Base-by-base conservation (phyloP, 92 coral and sea anemone genomes). In the Paragorgia papillata region DNA sequence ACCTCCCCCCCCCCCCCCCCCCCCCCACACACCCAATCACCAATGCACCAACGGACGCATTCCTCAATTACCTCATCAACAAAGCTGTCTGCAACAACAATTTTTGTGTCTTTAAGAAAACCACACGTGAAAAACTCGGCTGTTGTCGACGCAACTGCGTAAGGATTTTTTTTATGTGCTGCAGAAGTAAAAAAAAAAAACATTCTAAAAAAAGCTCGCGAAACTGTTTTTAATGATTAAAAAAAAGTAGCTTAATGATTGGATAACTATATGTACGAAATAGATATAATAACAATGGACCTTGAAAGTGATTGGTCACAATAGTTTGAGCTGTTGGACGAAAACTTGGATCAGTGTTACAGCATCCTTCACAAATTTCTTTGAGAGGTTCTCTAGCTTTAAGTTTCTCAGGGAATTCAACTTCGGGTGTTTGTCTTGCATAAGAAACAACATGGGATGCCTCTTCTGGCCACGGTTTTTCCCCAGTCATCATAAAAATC, bases 91-190 rank as follows among this genome's bases (percentile, higher is more conserved):
- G 99, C 99, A 33, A 95, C 97, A 87, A 95, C 92, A 17, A 95
- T 88, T 66, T 80, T 67, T 4, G 99, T 95, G 73, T 95, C 88
- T 18, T 89, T 88, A 13, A 95, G 89, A 61, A 95, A 95, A 15
- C 99, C 99, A 59, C 97, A 95, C 7, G 95, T 82, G 32, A 95
- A 95, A 74, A 89, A 95, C 56, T 91, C 99, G 24, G 99, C 97
- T 57, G 95, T 95, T 74, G 68, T 82, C 39, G 89, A 84, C 26
- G 89, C 94, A 34, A 89, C 82, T 28, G 89, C 89, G 80, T 95
- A 95, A 7, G 99, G 99, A 63, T 95, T 95, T 18, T 48, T 48
- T 51, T 87, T 88, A 62, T 85, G 87, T 83, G 56, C 67, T 57
- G 7, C 26, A 21, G 1, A 7, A 3, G 31, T 27, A 56, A 27